These are phyloP conservation scores for Carettochelys insculpta DNA, from an alignment of 2,113 vertebrate species.

Conservation along the genomic window DNA sequence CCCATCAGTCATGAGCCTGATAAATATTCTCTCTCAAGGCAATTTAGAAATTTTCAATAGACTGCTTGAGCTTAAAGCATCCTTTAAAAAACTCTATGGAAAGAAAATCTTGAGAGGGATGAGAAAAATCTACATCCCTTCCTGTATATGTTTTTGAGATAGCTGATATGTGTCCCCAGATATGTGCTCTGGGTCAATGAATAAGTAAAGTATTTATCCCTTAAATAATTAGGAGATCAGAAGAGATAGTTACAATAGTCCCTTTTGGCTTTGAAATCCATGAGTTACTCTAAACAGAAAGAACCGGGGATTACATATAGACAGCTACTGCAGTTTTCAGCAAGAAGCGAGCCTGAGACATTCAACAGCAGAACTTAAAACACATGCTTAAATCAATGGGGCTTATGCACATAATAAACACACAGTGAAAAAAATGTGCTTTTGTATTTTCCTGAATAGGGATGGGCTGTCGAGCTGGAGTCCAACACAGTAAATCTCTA, in stretches of 20 bases:
- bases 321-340: background rate
- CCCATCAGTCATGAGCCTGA: constrained; percentile 38
- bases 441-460: background rate
- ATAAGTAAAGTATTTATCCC: background rate
- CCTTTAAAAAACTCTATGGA: constrained; percentile 31
- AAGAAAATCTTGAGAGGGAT: constrained; percentile 26
- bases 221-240: background rate
- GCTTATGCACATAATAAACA: background rate
- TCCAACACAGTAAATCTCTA: fast-evolving
- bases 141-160: background rate
- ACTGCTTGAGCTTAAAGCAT: constrained; percentile 6
- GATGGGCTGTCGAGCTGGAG: background rate
- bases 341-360: background rate
- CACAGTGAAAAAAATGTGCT: background rate
- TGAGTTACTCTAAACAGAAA: background rate
- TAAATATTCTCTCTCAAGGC: constrained; percentile 50
- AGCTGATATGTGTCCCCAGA: background rate
- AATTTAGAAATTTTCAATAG: constrained; percentile 53
- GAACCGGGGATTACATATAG: background rate
- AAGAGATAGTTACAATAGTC: background rate
- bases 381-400: background rate
- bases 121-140: constrained; percentile 28
- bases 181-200: constrained; percentile 7
- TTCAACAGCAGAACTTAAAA: background rate
- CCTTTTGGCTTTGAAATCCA: background rate